phyloP scores from a whole-genome alignment of 2,888 invertebrate genomes.

The Ormia ochracea region DNA sequence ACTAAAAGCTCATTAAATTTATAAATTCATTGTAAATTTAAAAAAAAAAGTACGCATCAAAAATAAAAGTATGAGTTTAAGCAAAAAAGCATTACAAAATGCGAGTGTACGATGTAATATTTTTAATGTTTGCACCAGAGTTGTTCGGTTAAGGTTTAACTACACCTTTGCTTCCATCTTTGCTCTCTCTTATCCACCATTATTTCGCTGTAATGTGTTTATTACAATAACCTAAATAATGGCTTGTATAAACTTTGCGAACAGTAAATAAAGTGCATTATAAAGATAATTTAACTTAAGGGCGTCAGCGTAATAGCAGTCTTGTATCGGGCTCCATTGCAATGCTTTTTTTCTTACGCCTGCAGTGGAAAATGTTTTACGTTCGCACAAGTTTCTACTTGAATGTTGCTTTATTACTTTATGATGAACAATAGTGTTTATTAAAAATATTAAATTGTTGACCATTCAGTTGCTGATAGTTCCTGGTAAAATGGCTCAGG shows the following conservation, averaged over 20 bases:
- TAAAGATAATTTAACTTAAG: conserved; percentile 51
- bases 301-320: conserved; percentile 56
- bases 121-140: neutral
- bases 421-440: conserved; percentile 16
- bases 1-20: too few species aligned
- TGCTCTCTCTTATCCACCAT: neutral
- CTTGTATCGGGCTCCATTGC: conserved; percentile 20
- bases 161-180: neutral
- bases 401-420: conserved; percentile 27
- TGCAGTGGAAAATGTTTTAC: neutral
- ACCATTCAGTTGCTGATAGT: conserved; percentile 8
- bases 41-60: too few species aligned
- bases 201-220: neutral
- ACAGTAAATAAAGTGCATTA: conserved; percentile 34
- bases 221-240: conserved; percentile 12
- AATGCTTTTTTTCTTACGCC: conserved; percentile 9
- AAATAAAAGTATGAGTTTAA: neutral
- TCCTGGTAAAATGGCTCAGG: neutral
- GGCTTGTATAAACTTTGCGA: conserved; percentile 18
- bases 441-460: neutral
- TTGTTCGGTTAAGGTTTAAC: neutral
- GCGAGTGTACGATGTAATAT: neutral
- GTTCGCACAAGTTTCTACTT: conserved; percentile 24
- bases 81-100: neutral
- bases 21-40: too few species aligned